Base-by-base conservation (phyloP, 2,113 vertebrate species). In the Lanius collurio region DNA sequence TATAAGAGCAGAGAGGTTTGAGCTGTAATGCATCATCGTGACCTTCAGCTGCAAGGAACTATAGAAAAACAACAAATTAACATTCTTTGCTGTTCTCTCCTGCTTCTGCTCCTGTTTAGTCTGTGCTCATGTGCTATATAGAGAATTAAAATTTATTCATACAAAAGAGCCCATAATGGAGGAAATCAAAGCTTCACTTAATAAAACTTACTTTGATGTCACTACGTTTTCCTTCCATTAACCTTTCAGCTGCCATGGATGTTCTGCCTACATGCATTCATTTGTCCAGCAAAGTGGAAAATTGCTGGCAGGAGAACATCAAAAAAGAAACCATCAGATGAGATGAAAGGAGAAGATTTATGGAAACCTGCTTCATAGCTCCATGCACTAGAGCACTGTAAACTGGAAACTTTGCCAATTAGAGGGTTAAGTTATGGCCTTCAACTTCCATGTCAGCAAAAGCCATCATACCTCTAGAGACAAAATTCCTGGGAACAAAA, bases 281-380 rank as follows among this genome's bases (percentile, higher is more conserved):
- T 92, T 86, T 93, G 79, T 74, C 76, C 26, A 4, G 81, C 79
- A 93, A 96, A 97, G 95, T 92, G 91, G 93, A 97, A 97, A 96
- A 95, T 81, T 96, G 83, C 80, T 89, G 69, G 44, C 90, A 92
- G 67, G 63, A 76, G 59, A 85, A 96, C 80, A 91, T 67, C 89
- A 92, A 87, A 90, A 94, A 88, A 69, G 75, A 83, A 95, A 55
- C 35, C 75, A 42, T 50, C 83, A 83, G 35, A 62, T 2, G 13
- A 93, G 74, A 85, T 46, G 86, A 89, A 89, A 91, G 57, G 71
- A 68, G 55, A 87, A 83, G 93, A 96, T 94, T 95, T 94, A 94
- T 93, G 85, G 87, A 94, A 92, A 91, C 26, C 83, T 49, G 56
- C 47, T 91, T 95, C 78, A 81, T 28, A 89, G 73, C 16, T 75